These are phyloP conservation scores for Lithophane leautieri DNA, from an alignment of 2,888 invertebrate species.

Conservation along the genomic window DNA sequence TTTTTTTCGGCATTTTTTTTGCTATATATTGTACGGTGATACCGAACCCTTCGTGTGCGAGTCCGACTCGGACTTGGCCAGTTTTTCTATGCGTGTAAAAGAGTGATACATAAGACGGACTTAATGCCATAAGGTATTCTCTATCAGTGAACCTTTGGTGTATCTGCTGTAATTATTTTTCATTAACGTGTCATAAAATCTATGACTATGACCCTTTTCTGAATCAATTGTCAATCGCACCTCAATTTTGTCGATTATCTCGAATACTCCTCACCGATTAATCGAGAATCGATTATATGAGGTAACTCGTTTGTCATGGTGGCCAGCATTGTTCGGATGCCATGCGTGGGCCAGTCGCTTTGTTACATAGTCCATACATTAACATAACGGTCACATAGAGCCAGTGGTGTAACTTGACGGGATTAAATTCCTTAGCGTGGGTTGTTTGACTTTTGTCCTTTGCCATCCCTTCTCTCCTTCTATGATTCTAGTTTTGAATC, in stretches of 20 bases:
- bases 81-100: background rate
- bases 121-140: too few species aligned
- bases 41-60: too few species aligned
- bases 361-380: slow-evolving; percentile 34
- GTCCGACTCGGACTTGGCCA: too few species aligned
- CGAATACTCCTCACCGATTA: slow-evolving; percentile 10
- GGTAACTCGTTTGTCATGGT: slow-evolving; percentile 26
- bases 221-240: background rate
- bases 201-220: background rate
- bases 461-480: background rate
- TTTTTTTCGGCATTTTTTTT: too few species aligned
- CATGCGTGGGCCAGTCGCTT: slow-evolving; percentile 47
- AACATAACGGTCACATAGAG: slow-evolving; percentile 24
- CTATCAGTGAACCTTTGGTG: too few species aligned
- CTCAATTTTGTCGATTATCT: slow-evolving; percentile 16
- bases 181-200: background rate
- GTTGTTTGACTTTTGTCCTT: background rate
- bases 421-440: slow-evolving; percentile 7
- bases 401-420: slow-evolving; percentile 4
- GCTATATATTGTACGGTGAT: too few species aligned
- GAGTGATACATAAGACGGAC: background rate
- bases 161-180: background rate
- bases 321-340: slow-evolving; percentile 31
- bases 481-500: background rate
- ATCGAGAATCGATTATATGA: slow-evolving; percentile 23